phyloP scores from a whole-genome alignment of 2,797 vertebrate species.

The Bryconaethiops microstoma region DNA sequence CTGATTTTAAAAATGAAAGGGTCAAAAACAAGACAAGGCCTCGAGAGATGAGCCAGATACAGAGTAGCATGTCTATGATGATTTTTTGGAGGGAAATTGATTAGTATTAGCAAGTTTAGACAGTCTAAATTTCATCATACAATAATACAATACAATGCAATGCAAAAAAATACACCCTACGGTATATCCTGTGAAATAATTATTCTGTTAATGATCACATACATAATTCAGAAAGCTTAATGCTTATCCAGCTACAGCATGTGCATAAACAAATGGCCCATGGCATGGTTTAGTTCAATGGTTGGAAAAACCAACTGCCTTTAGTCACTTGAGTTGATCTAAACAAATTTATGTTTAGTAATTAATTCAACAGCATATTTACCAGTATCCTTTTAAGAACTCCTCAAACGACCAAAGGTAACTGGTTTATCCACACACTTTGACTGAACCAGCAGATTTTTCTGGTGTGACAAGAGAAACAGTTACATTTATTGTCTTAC shows the following conservation, averaged over 20 bases:
- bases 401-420: not conserved
- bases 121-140: no score
- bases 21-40: not conserved
- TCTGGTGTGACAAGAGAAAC: not conserved
- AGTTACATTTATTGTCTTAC: not conserved
- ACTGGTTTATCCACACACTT: not conserved
- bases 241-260: not conserved
- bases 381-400: not conserved
- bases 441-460: not conserved
- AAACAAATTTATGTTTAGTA: not conserved
- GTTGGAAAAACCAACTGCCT: not conserved
- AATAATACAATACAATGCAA: not conserved
- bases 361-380: no score
- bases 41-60: not conserved
- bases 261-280: not conserved
- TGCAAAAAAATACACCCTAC: not conserved
- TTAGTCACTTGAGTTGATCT: not conserved
- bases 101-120: not conserved
- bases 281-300: not conserved
- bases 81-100: not conserved
- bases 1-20: not conserved
- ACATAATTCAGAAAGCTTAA: not conserved
- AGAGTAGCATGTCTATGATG: not conserved
- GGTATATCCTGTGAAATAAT: not conserved
- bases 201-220: not conserved